Conservation (phyloP, 1,140 invertebrate species). For the Trichomalopsis sarcophagae region DNA sequence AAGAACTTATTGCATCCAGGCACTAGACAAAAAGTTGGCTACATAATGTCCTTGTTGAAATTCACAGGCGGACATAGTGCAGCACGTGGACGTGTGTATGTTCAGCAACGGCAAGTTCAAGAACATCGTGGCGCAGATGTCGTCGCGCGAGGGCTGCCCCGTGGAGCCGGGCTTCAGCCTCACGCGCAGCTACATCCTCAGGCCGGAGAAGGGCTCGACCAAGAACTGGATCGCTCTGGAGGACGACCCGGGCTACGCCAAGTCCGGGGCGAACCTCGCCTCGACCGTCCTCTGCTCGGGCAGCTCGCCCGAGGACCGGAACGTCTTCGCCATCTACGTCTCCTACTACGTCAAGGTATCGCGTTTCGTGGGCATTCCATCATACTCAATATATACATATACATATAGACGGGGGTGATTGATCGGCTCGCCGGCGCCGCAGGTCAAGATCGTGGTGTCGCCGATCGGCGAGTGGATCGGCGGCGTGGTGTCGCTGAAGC, state of each 20-base stretch:
- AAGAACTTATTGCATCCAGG: no score
- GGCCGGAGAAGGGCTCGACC: slow-evolving; percentile 83
- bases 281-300: slow-evolving; percentile 80
- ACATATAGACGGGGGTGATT: no score
- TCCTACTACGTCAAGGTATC: slow-evolving; percentile 90
- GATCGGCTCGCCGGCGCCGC: not conserved
- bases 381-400: no score
- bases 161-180: slow-evolving; percentile 79
- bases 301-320: slow-evolving; percentile 81
- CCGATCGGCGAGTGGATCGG: slow-evolving; percentile 86
- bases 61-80: slow-evolving; percentile 88
- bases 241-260: slow-evolving; percentile 80
- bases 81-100: slow-evolving; percentile 99
- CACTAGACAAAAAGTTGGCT: no score
- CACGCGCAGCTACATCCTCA: slow-evolving; percentile 79
- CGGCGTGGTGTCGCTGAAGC: slow-evolving; percentile 84
- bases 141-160: slow-evolving; percentile 81
- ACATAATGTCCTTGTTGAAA: not conserved
- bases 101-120: slow-evolving; percentile 99
- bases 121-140: slow-evolving; percentile 94
- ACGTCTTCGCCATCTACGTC: slow-evolving; percentile 92
- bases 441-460: slow-evolving; percentile 84
- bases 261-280: slow-evolving; percentile 80
- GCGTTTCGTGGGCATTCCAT: no score
- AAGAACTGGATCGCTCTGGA: slow-evolving; percentile 90